A percentile compares a stretch with the other conserved stretches of the same genome.
Conservation (phyloP, 2,797 vertebrate species). For the Sebastes iracundus region DNA sequence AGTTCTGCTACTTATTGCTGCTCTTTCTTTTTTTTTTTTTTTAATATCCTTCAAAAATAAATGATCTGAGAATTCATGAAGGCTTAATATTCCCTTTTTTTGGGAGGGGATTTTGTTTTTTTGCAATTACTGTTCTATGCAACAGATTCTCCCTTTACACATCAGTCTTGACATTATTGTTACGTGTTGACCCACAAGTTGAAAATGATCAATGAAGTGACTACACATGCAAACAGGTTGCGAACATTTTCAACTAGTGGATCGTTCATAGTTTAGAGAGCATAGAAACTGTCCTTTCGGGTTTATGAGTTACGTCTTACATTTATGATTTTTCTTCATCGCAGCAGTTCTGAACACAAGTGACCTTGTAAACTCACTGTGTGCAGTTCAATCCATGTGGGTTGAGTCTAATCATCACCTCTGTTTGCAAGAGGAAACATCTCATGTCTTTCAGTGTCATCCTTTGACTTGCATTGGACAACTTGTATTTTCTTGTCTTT, state of each 20-base stretch:
- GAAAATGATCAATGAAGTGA: background rate
- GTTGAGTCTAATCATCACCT: constrained; percentile 19
- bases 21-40: background rate
- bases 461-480: background rate
- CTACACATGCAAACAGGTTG: background rate
- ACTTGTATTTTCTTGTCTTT: constrained; percentile 32
- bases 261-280: background rate
- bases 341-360: constrained; percentile 47
- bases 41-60: constrained; percentile 16
- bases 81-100: constrained; percentile 1
- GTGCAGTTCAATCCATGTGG: constrained; percentile 3
- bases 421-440: constrained; percentile 29
- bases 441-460: background rate
- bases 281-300: background rate
- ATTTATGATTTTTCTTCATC: constrained; percentile 9
- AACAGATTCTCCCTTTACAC: constrained; percentile 54
- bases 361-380: constrained; percentile 49
- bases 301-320: background rate
- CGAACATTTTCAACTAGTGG: background rate
- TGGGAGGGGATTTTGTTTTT: background rate
- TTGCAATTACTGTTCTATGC: constrained; percentile 63
- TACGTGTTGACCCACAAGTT: background rate
- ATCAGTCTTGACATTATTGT: background rate
- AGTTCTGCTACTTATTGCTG: constrained; percentile 21
- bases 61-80: background rate